phyloP scores from a whole-genome alignment of 2,888 invertebrate genomes.

The Subacronicta megacephala region DNA sequence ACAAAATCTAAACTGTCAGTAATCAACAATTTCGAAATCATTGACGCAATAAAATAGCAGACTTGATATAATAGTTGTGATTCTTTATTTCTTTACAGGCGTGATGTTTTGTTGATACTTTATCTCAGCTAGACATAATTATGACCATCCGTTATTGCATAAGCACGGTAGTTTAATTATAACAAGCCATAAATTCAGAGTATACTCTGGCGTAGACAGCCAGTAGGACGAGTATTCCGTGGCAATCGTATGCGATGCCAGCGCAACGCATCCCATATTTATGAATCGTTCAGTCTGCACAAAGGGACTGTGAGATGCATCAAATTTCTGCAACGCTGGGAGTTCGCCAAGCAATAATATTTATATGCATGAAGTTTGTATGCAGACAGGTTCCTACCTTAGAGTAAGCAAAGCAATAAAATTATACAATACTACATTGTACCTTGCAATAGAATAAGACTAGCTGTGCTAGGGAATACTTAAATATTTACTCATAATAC shows the following conservation, averaged over 20 bases:
- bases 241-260: slow-evolving; percentile 1
- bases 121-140: not conserved
- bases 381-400: not conserved
- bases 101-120: too few species aligned
- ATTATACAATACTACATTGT: too few species aligned
- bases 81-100: too few species aligned
- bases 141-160: not conserved
- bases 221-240: not conserved
- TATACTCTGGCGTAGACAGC: slow-evolving; percentile 1
- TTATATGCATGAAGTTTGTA: not conserved
- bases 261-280: slow-evolving; percentile 24
- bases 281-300: slow-evolving; percentile 23
- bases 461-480: not conserved
- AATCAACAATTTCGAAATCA: too few species aligned
- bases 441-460: not conserved
- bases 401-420: too few species aligned
- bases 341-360: not conserved
- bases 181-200: slow-evolving; percentile 2
- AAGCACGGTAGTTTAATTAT: not conserved
- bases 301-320: slow-evolving; percentile 17
- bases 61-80: too few species aligned
- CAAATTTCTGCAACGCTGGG: not conserved
- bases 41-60: too few species aligned
- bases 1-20: too few species aligned
- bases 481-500: too few species aligned